Conservation (phyloP, 1,140 invertebrate species). For the Bombus pascuorum region DNA sequence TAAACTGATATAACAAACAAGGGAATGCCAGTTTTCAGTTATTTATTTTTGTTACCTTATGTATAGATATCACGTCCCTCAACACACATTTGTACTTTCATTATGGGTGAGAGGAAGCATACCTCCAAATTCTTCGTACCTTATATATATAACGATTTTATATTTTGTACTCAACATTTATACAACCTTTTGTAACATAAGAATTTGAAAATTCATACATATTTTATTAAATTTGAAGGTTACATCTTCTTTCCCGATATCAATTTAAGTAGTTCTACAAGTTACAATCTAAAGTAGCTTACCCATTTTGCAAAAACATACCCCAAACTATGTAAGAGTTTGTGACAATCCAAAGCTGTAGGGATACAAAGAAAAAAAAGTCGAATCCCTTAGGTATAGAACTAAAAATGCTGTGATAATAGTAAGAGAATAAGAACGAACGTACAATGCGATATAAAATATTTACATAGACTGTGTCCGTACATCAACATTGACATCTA, state of each 20-base stretch:
- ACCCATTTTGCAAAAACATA: conserved; percentile 69
- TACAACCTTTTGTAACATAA: not conserved
- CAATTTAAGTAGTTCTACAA: conserved; percentile 51
- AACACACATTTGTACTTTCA: conserved; percentile 26
- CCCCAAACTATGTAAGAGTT: conserved; percentile 62
- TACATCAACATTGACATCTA: conserved; percentile 46
- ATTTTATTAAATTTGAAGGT: conserved; percentile 60
- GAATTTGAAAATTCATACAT: not conserved
- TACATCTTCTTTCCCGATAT: conserved; percentile 68
- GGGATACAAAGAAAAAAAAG: conserved; percentile 59
- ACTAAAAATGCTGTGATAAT: conserved; percentile 40
- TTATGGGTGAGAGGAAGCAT: conserved; percentile 56
- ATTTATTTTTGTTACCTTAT: conserved; percentile 61
- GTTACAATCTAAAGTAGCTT: conserved; percentile 65
- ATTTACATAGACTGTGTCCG: conserved; percentile 67
- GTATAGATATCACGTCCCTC: conserved; percentile 57
- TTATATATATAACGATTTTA: not conserved
- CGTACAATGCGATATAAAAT: conserved; percentile 55
- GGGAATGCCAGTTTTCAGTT: conserved; percentile 63
- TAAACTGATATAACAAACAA: conserved; percentile 10
- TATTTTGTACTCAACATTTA: not conserved
- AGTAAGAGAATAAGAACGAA: conserved; percentile 35
- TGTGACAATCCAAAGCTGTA: conserved; percentile 72
- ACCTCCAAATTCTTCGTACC: conserved; percentile 59
- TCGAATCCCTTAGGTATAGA: conserved; percentile 43